Conservation (phyloP, 2,113 vertebrate species). For the Heptranchias perlo region DNA sequence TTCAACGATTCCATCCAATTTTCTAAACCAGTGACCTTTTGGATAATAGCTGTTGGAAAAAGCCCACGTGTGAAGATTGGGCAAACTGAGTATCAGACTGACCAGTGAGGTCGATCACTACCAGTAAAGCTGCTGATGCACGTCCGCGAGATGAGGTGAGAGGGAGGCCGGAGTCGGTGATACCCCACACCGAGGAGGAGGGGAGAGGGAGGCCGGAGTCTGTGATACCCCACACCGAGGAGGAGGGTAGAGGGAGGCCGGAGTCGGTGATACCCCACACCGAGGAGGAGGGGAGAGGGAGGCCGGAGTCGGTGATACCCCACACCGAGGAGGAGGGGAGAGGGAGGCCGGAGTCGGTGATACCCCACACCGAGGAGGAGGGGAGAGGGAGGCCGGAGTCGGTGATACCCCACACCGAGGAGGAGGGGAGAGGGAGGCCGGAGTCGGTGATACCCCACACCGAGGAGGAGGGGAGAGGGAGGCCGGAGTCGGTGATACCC, state of each 20-base stretch:
- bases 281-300: not conserved
- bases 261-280: not conserved
- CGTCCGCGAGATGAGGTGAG: not conserved
- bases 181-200: not conserved
- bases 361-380: not conserved
- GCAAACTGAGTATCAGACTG: not conserved
- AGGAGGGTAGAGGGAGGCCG: not conserved
- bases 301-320: not conserved
- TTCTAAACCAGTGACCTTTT: not conserved
- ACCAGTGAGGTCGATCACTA: not conserved
- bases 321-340: not conserved
- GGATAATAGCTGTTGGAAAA: not conserved
- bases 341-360: not conserved
- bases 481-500: not conserved
- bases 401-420: not conserved
- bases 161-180: not conserved
- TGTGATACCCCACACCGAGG: not conserved
- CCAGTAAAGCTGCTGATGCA: not conserved
- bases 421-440: not conserved
- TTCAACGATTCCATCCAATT: not conserved
- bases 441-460: not conserved
- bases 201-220: not conserved
- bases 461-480: not conserved
- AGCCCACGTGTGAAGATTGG: not conserved
- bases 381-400: not conserved